Percentiles rank a stretch among this genome's conserved stretches.
These are phyloP conservation scores for Tanytarsus gracilentus DNA, from an alignment of 2,888 invertebrate species.

Conservation along the genomic window DNA sequence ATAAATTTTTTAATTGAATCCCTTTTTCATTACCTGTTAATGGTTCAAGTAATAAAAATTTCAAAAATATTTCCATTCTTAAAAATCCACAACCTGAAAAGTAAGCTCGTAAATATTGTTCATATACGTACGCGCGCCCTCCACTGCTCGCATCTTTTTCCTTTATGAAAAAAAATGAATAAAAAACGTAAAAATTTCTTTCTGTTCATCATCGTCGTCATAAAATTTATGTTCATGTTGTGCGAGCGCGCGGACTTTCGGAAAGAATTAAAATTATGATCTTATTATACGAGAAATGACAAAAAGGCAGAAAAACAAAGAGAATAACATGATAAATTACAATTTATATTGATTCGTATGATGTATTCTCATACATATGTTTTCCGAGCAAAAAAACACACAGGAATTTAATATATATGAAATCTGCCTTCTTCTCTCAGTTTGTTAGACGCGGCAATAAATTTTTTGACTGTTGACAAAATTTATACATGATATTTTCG, in stretches of 20 bases:
- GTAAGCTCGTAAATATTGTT: too few species aligned
- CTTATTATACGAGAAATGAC: constrained; percentile 6
- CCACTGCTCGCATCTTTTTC: too few species aligned
- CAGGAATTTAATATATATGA: constrained; percentile 16
- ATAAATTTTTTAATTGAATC: too few species aligned
- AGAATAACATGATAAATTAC: constrained; percentile 28
- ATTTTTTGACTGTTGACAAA: constrained; percentile 27
- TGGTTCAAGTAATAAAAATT: too few species aligned
- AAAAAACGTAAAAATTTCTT: too few species aligned
- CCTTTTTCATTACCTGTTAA: too few species aligned
- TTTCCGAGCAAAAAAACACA: not conserved
- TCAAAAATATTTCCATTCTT: too few species aligned
- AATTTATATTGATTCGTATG: constrained; percentile 25
- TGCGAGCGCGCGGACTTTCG: constrained; percentile 15
- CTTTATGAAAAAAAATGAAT: too few species aligned
- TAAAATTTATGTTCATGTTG: constrained; percentile 10
- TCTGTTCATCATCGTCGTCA: constrained; percentile 8
- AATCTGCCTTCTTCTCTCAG: not conserved
- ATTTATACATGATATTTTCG: constrained; percentile 16
- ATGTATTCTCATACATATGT: constrained; percentile 25
- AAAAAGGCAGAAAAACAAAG: constrained; percentile 10
- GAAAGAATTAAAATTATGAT: constrained; percentile 15
- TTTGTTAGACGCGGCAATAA: constrained; percentile 17
- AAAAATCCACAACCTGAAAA: too few species aligned
- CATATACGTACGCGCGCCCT: too few species aligned